Evolutionary conservation across 2,888 invertebrate species (phyloP).

Genomic region (Drosophila eohydei): DNA sequence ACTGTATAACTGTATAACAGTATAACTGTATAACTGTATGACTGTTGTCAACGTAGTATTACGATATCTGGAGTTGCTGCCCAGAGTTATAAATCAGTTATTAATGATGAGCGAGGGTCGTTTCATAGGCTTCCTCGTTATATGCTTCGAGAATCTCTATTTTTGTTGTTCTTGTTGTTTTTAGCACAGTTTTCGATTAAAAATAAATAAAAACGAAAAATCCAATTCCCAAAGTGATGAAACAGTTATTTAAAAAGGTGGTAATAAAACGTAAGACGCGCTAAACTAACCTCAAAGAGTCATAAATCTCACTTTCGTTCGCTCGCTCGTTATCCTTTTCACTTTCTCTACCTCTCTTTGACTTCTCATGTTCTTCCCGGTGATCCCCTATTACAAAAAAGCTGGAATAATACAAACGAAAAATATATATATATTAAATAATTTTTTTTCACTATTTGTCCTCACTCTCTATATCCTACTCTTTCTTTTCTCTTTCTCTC

Average conservation of each 20-base stretch:
- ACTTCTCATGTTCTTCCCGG: constrained; percentile 33
- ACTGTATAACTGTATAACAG: constrained; percentile 16
- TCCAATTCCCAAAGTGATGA: constrained; percentile 13
- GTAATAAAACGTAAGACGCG: constrained; percentile 78
- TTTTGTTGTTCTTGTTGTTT: constrained; percentile 80
- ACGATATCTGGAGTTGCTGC: constrained; percentile 16
- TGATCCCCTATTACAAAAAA: constrained; percentile 21
- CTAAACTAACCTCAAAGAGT: constrained; percentile 73
- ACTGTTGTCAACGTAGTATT: constrained; percentile 4
- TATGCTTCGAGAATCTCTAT: constrained; percentile 84
- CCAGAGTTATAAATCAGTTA: background rate
- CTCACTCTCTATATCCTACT: constrained; percentile 23
- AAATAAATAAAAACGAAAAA: background rate
- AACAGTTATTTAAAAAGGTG: constrained; percentile 56
- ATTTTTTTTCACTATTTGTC: constrained; percentile 24
- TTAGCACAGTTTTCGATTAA: constrained; percentile 57
- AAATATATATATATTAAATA: constrained; percentile 35
- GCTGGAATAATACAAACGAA: constrained; percentile 29
- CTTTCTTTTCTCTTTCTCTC: constrained; percentile 26
- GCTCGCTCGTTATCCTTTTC: constrained; percentile 42
- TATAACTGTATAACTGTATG: constrained; percentile 10
- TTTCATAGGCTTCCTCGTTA: constrained; percentile 66
- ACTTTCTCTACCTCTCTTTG: constrained; percentile 32
- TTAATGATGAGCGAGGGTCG: constrained; percentile 36
- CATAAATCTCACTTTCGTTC: constrained; percentile 45